These are phyloP conservation scores for Hydrotaea cyrtoneurina DNA, from an alignment of 2,888 invertebrate species.

Conservation along the genomic window DNA sequence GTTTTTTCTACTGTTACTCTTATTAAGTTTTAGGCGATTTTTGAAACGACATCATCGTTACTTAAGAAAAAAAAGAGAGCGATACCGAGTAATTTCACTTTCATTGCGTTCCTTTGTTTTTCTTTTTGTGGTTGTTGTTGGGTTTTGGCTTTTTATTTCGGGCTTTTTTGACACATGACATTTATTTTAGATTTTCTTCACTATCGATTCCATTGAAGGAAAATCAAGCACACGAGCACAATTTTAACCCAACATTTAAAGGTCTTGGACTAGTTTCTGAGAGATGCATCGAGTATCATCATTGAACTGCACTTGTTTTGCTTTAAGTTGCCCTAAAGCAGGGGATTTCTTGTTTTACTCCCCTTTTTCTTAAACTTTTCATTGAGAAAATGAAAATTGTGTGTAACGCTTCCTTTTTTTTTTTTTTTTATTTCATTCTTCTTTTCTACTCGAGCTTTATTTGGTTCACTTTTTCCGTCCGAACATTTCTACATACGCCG, in stretches of 20 bases:
- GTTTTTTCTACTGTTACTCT: background rate
- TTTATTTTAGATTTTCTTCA: slow-evolving; percentile 56
- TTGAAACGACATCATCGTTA: no score
- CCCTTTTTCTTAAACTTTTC: background rate
- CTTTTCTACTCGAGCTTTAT: no score
- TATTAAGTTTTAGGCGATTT: background rate
- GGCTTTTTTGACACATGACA: slow-evolving; percentile 62
- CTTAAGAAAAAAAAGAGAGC: no score
- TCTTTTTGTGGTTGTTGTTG: background rate
- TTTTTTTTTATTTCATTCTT: background rate
- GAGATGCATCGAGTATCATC: background rate
- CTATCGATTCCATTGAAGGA: slow-evolving; percentile 57
- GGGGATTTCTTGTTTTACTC: background rate
- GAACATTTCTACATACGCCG: slow-evolving; percentile 17
- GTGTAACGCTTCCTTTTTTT: background rate
- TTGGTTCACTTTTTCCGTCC: slow-evolving; percentile 4
- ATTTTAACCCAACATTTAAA: background rate
- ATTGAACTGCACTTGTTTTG: background rate
- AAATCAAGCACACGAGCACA: background rate
- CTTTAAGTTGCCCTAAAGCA: background rate
- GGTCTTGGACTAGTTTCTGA: background rate
- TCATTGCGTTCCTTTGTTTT: slow-evolving; percentile 51
- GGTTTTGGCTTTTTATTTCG: slow-evolving; percentile 22
- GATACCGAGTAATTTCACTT: slow-evolving; percentile 61
- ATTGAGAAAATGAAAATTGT: slow-evolving; percentile 16